Percentiles rank a stretch among this genome's conserved stretches.
phyloP scores from a whole-genome alignment of 2,888 invertebrate species.

The Panorpa germanica region DNA sequence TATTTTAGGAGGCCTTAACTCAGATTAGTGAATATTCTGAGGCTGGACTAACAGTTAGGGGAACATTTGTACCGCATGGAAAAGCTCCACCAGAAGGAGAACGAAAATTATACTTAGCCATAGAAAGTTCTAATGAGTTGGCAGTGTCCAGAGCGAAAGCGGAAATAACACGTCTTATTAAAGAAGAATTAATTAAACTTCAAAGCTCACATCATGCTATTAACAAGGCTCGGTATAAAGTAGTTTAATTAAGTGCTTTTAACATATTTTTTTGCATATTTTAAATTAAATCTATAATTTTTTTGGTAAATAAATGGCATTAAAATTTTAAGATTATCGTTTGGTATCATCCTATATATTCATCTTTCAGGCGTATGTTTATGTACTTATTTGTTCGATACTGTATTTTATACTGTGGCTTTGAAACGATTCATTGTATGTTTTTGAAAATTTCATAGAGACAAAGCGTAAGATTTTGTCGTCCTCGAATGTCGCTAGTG shows the following conservation, averaged over 20 bases:
- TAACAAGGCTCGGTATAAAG: constrained; percentile 89
- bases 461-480: too few species aligned
- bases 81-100: constrained; percentile 85
- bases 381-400: too few species aligned
- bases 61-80: constrained; percentile 85
- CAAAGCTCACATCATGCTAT: constrained; percentile 73
- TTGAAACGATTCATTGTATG: too few species aligned
- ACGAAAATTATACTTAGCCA: constrained; percentile 90
- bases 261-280: too few species aligned
- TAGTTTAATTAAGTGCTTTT: constrained; percentile 37
- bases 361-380: too few species aligned
- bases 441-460: too few species aligned
- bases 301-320: too few species aligned
- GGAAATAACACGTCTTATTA: constrained; percentile 93
- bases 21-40: constrained; percentile 98
- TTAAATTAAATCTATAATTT: too few species aligned
- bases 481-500: too few species aligned
- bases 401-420: too few species aligned
- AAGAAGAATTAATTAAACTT: constrained; percentile 89
- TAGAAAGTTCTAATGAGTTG: constrained; percentile 93
- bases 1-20: constrained; percentile 75
- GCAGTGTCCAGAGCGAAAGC: constrained; percentile 92
- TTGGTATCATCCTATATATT: too few species aligned
- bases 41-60: constrained; percentile 94
- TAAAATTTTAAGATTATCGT: too few species aligned